Conservation (phyloP, 2,113 vertebrate species). For the Gymnobelideus leadbeateri region DNA sequence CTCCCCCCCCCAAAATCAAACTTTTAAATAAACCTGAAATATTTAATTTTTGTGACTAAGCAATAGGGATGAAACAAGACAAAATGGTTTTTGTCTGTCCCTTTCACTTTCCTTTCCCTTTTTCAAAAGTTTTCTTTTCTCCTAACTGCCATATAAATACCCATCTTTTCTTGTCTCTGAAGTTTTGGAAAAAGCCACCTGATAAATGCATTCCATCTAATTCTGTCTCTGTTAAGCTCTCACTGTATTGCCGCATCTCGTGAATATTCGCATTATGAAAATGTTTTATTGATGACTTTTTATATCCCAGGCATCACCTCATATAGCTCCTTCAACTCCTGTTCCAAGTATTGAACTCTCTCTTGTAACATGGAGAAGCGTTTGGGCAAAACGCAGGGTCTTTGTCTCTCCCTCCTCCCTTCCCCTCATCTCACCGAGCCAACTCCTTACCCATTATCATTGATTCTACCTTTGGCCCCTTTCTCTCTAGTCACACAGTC, state of each 20-base stretch:
- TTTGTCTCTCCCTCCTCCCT: not conserved
- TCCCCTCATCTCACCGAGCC: not conserved
- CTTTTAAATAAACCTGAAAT: not conserved
- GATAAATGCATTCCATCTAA: not conserved
- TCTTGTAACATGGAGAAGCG: not conserved
- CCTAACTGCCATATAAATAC: not conserved
- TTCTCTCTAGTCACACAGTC: not conserved
- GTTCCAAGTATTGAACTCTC: not conserved
- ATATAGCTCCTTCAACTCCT: not conserved
- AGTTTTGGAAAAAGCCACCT: not conserved
- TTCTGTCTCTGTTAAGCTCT: not conserved
- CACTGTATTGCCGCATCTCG: not conserved
- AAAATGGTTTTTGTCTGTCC: not conserved
- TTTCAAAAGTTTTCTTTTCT: not conserved
- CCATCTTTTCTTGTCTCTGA: not conserved
- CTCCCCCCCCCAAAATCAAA: not conserved
- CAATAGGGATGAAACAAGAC: not conserved
- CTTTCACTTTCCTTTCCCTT: not conserved
- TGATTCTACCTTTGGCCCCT: not conserved
- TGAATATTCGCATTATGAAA: not conserved
- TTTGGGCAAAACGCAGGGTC: not conserved
- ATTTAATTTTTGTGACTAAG: not conserved
- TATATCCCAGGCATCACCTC: not conserved
- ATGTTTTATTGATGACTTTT: not conserved
- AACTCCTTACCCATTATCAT: not conserved